phyloP scores from a whole-genome alignment of 2,113 vertebrate species.

The Poeciliopsis retropinna region DNA sequence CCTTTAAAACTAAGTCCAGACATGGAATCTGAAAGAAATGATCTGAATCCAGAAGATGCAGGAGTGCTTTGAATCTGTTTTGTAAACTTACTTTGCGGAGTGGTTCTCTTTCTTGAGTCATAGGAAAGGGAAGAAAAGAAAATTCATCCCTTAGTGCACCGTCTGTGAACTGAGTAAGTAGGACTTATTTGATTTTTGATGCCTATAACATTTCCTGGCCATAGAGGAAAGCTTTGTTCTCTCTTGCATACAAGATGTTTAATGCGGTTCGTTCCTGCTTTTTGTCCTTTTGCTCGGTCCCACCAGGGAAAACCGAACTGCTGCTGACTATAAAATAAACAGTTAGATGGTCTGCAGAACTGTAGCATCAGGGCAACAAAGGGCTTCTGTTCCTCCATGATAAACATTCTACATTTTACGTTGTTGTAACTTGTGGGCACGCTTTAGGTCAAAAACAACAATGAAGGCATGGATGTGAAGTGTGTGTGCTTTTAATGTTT shows the following conservation, averaged over 20 bases:
- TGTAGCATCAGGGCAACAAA: slow-evolving; percentile 14
- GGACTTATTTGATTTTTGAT: slow-evolving; percentile 50
- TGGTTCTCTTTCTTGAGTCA: slow-evolving; percentile 1
- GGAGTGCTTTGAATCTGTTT: slow-evolving; percentile 17
- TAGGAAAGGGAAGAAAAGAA: slow-evolving; percentile 36
- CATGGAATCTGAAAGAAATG: slow-evolving; percentile 23
- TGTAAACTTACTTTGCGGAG: slow-evolving; percentile 22
- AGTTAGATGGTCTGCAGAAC: slow-evolving; percentile 6
- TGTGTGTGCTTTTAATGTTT: slow-evolving; percentile 28
- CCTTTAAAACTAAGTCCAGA: slow-evolving; percentile 15
- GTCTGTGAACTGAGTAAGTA: slow-evolving; percentile 66
- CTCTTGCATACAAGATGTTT: slow-evolving; percentile 31
- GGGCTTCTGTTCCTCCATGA: slow-evolving; percentile 20
- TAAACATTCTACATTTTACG: slow-evolving; percentile 30
- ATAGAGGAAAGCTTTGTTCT: slow-evolving; percentile 24
- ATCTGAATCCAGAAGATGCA: slow-evolving; percentile 18
- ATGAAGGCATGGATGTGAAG: slow-evolving; percentile 40
- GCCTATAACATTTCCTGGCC: slow-evolving; percentile 33
- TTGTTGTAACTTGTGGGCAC: slow-evolving; percentile 32
- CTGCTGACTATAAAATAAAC: slow-evolving; percentile 52
- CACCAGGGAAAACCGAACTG: slow-evolving; percentile 15
- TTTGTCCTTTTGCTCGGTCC: slow-evolving; percentile 14
- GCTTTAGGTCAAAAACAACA: slow-evolving; percentile 58
- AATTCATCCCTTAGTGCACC: slow-evolving; percentile 45
- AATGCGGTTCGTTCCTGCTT: slow-evolving; percentile 16